Conservation (phyloP, 2,888 invertebrate genomes). For the Oscheius sp. region DNA sequence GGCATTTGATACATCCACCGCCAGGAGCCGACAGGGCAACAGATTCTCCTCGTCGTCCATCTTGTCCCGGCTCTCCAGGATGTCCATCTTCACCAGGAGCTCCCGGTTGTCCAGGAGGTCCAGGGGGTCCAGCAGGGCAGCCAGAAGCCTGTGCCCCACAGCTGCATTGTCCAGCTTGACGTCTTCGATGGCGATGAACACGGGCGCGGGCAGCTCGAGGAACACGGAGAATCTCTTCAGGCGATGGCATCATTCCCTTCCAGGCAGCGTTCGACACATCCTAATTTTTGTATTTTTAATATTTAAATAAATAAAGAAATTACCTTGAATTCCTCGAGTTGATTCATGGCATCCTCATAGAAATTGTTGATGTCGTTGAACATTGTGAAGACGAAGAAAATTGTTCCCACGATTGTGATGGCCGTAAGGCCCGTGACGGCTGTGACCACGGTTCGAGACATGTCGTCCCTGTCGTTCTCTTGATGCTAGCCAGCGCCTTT, state of each 20-base stretch:
- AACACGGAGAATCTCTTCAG: constrained; percentile 11
- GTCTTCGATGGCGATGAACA: neutral
- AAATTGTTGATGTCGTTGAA: constrained; percentile 36
- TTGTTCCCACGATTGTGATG: constrained; percentile 13
- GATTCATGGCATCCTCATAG: constrained; percentile 26
- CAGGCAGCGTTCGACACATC: constrained; percentile 29
- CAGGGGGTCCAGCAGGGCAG: constrained; percentile 35
- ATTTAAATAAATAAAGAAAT: neutral
- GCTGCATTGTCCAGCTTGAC: constrained; percentile 16
- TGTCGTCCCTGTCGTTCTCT: neutral
- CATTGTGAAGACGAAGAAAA: constrained; percentile 26
- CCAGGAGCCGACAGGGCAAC: neutral
- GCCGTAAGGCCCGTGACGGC: constrained; percentile 30
- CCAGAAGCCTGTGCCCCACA: constrained; percentile 22
- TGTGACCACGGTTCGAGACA: constrained; percentile 28
- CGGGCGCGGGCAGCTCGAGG: constrained; percentile 10
- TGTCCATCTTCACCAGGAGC: constrained; percentile 10
- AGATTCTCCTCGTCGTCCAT: constrained; percentile 16
- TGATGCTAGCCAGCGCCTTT: too few relatives aligned
- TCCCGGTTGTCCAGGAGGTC: constrained; percentile 34
- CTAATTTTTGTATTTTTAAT: neutral
- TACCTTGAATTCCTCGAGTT: constrained; percentile 33
- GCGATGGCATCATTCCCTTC: constrained; percentile 24
- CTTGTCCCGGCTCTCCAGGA: constrained; percentile 18
- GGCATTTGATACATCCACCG: constrained; percentile 14